Evolutionary conservation across 2,888 invertebrate species (phyloP), one percentile per base, ranked within the genome.

Genomic region (Lycocerus yunnanus): DNA sequence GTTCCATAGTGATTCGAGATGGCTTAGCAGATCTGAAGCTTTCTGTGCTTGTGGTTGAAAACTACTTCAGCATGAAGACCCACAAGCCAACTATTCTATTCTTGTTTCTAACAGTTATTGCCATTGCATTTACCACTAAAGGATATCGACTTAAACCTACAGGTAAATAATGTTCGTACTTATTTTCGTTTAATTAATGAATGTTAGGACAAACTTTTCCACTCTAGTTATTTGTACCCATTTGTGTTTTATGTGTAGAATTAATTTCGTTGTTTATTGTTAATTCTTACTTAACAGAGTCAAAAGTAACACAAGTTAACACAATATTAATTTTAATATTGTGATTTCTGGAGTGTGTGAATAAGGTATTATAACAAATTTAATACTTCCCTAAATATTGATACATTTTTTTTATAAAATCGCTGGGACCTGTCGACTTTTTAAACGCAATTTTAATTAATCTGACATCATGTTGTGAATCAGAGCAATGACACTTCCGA

Each of bases 51-150:
- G 75, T 69, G 71, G 71, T 68, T 69, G 66, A 59, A 68, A 67
- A 43, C 66, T 20, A 27, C 43, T 71, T 77, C 73, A 73, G 66
- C 27, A 77, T 77, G 77, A 75, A 71, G 67, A 74, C 66, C 69
- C 72, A 66, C 70, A 77, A 76, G 69, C 76, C 68, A 65, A 71
- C 72, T 18, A 68, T 76, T 21, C 66, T 73, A 27, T 43, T 75
- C 59, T 20, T 75, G 61, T 18, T 69, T 66, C 63, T 75, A 15
- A 71, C 68, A 67, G 63, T 71, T 58, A 71, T 66, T 20, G 58
- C 68, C 15, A 43, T 65, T 60, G 20, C 71, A 24, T 59, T 68
- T 65, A 59, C 68, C 15, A 71, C 60, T 65, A 68, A 71, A 68
- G 74, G 71, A 65, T 68, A 71, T 27, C 65, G 68, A 65, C 71